Percentiles rank a stretch among this genome's conserved stretches.
These are phyloP conservation scores for Spisula subtruncata DNA, from an alignment of 2,888 invertebrate genomes.

Conservation along the genomic window DNA sequence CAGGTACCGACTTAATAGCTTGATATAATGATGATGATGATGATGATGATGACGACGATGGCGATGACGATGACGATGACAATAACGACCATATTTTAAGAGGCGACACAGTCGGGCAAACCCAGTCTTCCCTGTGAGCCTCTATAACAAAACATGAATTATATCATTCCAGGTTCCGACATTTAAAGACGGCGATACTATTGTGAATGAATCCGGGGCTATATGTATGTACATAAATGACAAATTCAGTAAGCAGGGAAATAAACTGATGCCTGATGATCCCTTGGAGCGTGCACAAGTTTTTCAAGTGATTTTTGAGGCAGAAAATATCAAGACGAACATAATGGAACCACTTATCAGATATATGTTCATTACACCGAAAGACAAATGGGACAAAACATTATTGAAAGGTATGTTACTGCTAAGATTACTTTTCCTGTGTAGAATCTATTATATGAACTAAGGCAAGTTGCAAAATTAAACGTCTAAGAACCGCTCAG, in stretches of 20 bases:
- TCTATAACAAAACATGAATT: too few relatives aligned
- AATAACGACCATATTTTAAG: too few relatives aligned
- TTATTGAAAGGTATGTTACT: conserved; percentile 18
- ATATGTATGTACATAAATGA: conserved; percentile 79
- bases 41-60: too few relatives aligned
- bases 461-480: too few relatives aligned
- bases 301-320: conserved; percentile 76
- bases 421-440: too few relatives aligned
- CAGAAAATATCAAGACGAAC: conserved; percentile 30
- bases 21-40: too few relatives aligned
- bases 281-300: conserved; percentile 65
- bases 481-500: too few relatives aligned
- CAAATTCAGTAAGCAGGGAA: conserved; percentile 63
- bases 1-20: too few relatives aligned
- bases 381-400: conserved; percentile 52
- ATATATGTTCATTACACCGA: conserved; percentile 40
- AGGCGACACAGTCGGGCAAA: too few relatives aligned
- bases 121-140: too few relatives aligned
- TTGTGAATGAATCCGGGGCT: conserved; percentile 82
- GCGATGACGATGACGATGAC: too few relatives aligned
- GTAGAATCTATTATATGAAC: too few relatives aligned
- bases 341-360: conserved; percentile 23
- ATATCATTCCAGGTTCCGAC: conserved; percentile 78
- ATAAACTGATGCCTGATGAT: conserved; percentile 70
- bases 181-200: conserved; percentile 77